A percentile compares a stretch with the other conserved stretches of the same genome.
Conservation (phyloP, 2,113 vertebrate species). For the Gulo gulo region DNA sequence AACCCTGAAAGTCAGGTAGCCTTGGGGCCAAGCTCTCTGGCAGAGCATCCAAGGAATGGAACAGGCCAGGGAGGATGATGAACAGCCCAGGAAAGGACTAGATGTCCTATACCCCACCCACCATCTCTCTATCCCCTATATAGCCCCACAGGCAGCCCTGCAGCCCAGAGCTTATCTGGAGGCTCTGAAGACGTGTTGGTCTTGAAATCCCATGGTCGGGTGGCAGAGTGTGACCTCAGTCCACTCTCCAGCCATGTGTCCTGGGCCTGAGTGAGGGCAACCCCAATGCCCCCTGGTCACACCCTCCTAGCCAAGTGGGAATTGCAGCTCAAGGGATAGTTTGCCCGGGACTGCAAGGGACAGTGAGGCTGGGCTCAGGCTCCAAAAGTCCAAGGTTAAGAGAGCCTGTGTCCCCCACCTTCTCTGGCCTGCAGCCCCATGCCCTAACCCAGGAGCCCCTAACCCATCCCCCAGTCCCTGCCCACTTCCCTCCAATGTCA, state of each 20-base stretch:
- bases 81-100: background rate
- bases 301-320: background rate
- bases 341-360: background rate
- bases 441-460: background rate
- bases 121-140: background rate
- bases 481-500: background rate
- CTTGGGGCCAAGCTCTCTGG: background rate
- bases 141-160: background rate
- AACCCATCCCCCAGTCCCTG: background rate
- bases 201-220: background rate
- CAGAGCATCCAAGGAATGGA: background rate
- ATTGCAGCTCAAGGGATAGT: no score
- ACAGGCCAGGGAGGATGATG: fast-evolving
- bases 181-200: no score
- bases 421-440: background rate
- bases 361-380: background rate
- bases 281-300: fast-evolving
- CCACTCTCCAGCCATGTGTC: background rate
- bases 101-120: fast-evolving
- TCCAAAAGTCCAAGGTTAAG: background rate
- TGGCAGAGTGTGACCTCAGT: background rate
- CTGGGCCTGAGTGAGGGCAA: no score
- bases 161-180: background rate
- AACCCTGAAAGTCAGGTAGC: background rate
- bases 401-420: background rate